Conservation (phyloP, 2,888 invertebrate species). For the Watsonalla cultraria region DNA sequence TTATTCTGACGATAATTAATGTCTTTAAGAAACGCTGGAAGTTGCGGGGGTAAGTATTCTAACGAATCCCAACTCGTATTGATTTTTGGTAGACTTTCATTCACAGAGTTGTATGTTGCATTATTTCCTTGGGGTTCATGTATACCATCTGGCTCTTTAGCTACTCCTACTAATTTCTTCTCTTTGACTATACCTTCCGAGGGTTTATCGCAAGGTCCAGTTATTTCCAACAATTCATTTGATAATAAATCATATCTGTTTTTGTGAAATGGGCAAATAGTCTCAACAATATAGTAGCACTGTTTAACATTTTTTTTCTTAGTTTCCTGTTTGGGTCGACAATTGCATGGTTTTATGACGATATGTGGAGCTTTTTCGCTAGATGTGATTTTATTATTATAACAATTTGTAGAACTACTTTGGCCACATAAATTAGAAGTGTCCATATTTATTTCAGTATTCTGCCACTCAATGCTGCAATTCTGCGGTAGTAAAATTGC, state of each 20-base stretch:
- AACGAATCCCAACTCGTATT: conserved; percentile 36
- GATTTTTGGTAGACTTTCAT: background rate
- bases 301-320: conserved; percentile 14
- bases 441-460: conserved; percentile 8
- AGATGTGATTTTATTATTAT: conserved; percentile 1
- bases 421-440: conserved; percentile 10
- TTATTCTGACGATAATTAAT: conserved; percentile 14
- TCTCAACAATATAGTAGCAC: conserved; percentile 25
- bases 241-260: conserved; percentile 24
- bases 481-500: conserved; percentile 5
- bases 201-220: conserved; percentile 18
- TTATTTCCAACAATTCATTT: conserved; percentile 31
- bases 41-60: conserved; percentile 46
- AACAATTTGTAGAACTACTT: conserved; percentile 8
- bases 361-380: conserved; percentile 23
- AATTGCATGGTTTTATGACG: conserved; percentile 28
- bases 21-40: conserved; percentile 46
- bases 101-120: background rate
- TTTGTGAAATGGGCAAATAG: conserved; percentile 26
- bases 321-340: conserved; percentile 10
- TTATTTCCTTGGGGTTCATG: background rate
- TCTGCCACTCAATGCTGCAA: conserved; percentile 7
- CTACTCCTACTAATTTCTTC: background rate
- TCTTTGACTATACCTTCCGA: background rate
- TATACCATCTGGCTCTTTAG: background rate